Conservation (phyloP, 2,797 vertebrate species). For the Anguilla anguilla region DNA sequence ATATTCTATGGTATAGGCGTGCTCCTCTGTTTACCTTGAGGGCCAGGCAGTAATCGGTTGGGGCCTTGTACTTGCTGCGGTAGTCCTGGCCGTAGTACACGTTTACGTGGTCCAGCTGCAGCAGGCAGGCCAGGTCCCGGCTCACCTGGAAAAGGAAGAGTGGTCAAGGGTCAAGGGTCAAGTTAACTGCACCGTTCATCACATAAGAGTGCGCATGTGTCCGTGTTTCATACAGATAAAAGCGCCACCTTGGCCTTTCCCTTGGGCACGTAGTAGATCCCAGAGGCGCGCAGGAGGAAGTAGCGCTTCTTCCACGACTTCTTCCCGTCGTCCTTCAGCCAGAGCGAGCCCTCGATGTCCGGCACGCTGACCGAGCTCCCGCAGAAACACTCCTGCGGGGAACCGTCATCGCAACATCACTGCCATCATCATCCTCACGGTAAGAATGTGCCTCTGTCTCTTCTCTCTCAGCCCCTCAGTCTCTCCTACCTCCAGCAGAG, state of each 20-base stretch:
- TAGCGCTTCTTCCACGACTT: constrained; percentile 99
- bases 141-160: constrained; percentile 75
- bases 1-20: neutral
- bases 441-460: neutral
- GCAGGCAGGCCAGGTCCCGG: constrained; percentile 93
- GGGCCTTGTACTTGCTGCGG: constrained; percentile 96
- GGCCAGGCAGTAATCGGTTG: constrained; percentile 93
- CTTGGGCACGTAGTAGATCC: constrained; percentile 97
- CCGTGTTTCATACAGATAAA: neutral
- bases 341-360: constrained; percentile 95
- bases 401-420: neutral
- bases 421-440: neutral
- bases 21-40: constrained; percentile 80
- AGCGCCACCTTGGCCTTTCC: constrained; percentile 82
- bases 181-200: neutral
- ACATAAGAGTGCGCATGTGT: neutral
- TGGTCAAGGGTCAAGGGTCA: neutral
- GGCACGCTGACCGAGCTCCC: constrained; percentile 93
- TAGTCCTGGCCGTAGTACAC: constrained; percentile 95
- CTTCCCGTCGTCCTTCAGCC: constrained; percentile 97
- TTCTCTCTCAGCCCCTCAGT: neutral
- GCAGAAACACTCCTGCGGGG: constrained; percentile 90
- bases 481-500: constrained; percentile 86
- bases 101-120: constrained; percentile 95
- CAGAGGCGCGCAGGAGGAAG: constrained; percentile 93